Conservation (phyloP, 1,140 invertebrate genomes). For the Aphaenogaster floridana region DNA sequence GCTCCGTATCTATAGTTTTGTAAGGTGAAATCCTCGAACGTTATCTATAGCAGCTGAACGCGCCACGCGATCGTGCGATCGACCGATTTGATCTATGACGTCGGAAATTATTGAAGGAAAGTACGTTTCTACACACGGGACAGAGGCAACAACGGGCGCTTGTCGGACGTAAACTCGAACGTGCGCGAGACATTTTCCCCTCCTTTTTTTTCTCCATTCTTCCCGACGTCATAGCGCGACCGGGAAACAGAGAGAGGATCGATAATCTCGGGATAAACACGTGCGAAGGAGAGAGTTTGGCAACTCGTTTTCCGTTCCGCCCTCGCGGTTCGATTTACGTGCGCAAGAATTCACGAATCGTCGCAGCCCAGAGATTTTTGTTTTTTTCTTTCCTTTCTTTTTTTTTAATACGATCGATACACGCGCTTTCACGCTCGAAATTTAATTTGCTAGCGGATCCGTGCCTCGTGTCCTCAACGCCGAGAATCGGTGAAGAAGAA, state of each 20-base stretch:
- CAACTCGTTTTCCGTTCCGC: constrained; percentile 30
- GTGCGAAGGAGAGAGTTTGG: constrained; percentile 15
- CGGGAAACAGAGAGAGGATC: constrained; percentile 17
- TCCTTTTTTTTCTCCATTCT: constrained; percentile 23
- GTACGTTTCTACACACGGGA: constrained; percentile 25
- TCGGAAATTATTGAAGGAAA: constrained; percentile 31
- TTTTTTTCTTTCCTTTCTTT: background rate
- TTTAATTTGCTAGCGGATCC: background rate
- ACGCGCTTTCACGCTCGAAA: background rate
- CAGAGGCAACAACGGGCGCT: background rate
- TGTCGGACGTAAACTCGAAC: background rate
- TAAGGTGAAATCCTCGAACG: constrained; percentile 73
- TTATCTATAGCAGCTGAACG: constrained; percentile 69
- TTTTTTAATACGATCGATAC: background rate
- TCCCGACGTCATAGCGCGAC: background rate
- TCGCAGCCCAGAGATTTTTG: constrained; percentile 8
- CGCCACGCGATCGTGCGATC: constrained; percentile 17
- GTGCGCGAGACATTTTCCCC: background rate
- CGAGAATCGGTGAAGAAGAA: background rate
- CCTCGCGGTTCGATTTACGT: constrained; percentile 8
- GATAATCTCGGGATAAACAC: background rate
- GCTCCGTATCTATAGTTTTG: constrained; percentile 72
- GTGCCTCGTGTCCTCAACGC: background rate
- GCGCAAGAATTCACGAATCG: background rate
- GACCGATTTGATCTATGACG: constrained; percentile 46